These are phyloP conservation scores for Palaemon carinicauda DNA, from an alignment of 1,140 invertebrate species.

Conservation along the genomic window DNA sequence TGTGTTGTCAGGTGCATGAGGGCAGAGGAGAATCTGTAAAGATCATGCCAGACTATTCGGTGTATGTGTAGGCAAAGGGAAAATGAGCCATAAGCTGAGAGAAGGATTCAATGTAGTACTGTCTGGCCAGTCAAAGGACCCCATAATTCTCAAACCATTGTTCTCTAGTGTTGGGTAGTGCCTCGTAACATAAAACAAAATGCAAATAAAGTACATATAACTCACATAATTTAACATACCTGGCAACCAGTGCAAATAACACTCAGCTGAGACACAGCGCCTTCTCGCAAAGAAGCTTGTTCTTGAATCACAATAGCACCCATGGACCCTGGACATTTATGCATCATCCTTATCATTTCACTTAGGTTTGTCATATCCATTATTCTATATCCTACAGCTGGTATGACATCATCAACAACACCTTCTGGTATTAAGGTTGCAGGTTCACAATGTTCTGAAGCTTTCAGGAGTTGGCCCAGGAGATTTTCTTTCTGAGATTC, in stretches of 20 bases:
- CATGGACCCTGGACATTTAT: conserved; percentile 40
- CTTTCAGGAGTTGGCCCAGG: conserved; percentile 56
- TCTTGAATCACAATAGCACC: conserved; percentile 58
- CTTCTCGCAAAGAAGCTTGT: conserved; percentile 55
- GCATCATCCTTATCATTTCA: conserved; percentile 59
- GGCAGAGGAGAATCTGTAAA: no score
- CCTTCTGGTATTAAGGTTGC: conserved; percentile 57
- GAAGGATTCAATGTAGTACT: no score
- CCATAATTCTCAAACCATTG: no score
- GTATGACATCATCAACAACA: conserved; percentile 58
- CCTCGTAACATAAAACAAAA: neutral
- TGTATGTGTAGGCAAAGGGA: no score
- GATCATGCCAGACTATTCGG: no score
- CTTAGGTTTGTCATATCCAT: conserved; percentile 58
- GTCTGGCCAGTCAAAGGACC: no score
- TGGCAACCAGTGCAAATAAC: conserved; percentile 58
- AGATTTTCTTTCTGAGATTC: conserved; percentile 56
- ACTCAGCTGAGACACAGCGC: conserved; percentile 57
- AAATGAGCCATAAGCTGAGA: no score
- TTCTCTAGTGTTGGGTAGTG: no score
- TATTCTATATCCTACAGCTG: conserved; percentile 58
- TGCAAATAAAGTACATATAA: neutral
- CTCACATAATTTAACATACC: conserved; percentile 9
- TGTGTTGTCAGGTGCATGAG: no score
- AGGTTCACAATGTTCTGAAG: conserved; percentile 59